Evolutionary conservation across 2,797 vertebrate species (phyloP), one percentile per base, ranked within the genome.

Genomic region (Galago senegalensis): DNA sequence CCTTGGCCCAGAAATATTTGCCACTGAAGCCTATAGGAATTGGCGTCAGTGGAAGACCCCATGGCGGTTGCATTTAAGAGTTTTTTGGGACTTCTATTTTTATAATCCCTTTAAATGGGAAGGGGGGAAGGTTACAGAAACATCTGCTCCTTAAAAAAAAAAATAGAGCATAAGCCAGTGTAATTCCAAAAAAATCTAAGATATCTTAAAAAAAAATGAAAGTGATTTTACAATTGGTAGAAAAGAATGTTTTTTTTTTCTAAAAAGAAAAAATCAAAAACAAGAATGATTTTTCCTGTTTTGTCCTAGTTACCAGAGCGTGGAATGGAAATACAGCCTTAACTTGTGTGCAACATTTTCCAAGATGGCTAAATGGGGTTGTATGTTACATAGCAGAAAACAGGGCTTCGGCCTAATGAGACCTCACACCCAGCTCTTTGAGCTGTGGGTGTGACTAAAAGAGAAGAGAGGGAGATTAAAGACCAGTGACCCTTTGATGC

Each of bases 61-160:
- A 80, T 91, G 96, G 87, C 3, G 1, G 72, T 85, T 97, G 91
- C 83, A 82, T 97, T 95, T 84, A 90, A 94, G 84, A 72, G 75
- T 77, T 94, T 96, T 89, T 56, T 2, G 7, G 58, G 79, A 91
- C 70, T 95, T 92, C 97, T 96, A 95, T 97, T 97, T 97, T 97
- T 98, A 87, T 80, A 83, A 67, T 87, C 79, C 23, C 61, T 93
- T 96, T 95, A 82, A 89, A 93, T 65, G 61, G 72, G 82, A 60
- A 72, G 58, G 61, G 65, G 88, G 65, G 56, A 60, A 65, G 76
- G 61, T 89, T 85, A 65, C n/a, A 89, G 97, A 95, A 89, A 96
- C 89, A 94, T 95, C 96, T 96, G 91, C 83, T 76, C 77, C 82
- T 92, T 94, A 40, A 81, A 92, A 96, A 94, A 43, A 85, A 91